Evolutionary conservation across 35 echinoderm and acorn worm species (phyloP), one percentile per base, ranked within the genome.

Genomic region (Amphiura filiformis): DNA sequence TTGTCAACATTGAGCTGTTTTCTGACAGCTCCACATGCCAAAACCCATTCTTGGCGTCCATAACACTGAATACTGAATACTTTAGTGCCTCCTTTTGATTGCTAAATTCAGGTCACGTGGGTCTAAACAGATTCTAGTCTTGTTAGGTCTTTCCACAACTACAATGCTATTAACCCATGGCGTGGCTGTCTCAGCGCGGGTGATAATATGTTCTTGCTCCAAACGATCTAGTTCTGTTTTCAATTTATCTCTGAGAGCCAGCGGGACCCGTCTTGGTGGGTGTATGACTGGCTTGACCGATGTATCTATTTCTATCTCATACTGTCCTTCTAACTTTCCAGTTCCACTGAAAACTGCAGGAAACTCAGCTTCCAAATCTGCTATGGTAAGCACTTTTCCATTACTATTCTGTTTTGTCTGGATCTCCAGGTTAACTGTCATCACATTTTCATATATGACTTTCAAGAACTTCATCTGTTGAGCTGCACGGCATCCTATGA

Each of bases 101-200:
- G 80, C 94, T 80, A 84, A 86, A 56, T 97, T 93, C 13, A 93
- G 75, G 42, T 96, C 94, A 9, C 17, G 41, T 17, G 41, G 41
- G 17, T 47, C 41, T 47, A 47, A 47, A 47, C 41, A 47, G 17
- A 47, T 17, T 47, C 41, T 39, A 86, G 38, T 28, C 41, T 47
- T 47, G 17, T 47, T 47, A 9, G 41, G 41, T 39, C 90, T 93
- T 5, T 75, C 91, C 11, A 93, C 82, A 11, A 81, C 81, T n/a
- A 93, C 83, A 0, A 97, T 77, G 35, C 91, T 93, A 0, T 82
- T 87, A 12, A 97, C 91, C 94, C 90, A 97, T 40, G 90, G 84
- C 20, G 91, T 97, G 30, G 83, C 84, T 32, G 84, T 79, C 40
- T 84, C 57, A 30, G 90, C 91, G 65, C 35, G 64, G 7, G 57